Base-by-base conservation (phyloP, 2,888 invertebrate species). In the Nemurella pictetii region DNA sequence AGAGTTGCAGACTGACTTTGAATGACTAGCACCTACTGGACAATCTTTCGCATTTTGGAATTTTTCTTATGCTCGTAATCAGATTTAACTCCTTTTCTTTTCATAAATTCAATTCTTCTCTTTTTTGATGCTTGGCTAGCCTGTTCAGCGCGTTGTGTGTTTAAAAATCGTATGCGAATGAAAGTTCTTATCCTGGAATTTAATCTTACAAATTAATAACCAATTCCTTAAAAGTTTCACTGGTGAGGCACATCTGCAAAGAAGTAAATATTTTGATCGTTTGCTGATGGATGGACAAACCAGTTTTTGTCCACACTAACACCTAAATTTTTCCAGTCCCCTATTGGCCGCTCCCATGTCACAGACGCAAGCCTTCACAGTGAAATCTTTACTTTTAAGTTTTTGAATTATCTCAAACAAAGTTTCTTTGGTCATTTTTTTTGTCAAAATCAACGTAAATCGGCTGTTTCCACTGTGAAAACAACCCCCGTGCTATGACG, bases 371-470 rank as follows among this genome's bases (percentile, higher is more conserved):
- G 81, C 86, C 28, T 81, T 80, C 5, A 87, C 86, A 12, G n/a
- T n/a, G 26, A 75, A 83, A 7, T 84, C 85, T 9, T 74, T 78
- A 0, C 15, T 25, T 30, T 82, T 29, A n/a, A 86, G 74, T 29
- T 73, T 32, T 15, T 26, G 36, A 55, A 86, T 85, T 25, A 86
- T 83, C 72, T 84, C 26, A 55, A 30, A 30, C 29, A 87, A 55
- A 20, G 84, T 72, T 32, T 73, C 84, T 2, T 35, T 26, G 20
- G 84, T 84, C 84, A 87, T 84, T 25, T 25, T n/a, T 35, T 9
- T 12, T 72, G 80, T 87, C 86, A 84, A 86, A 87, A n/a, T 80
- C 85, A 32, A 80, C 86, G 72, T 84, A 87, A 25, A 87, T 73
- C 2, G 85, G 83, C 35, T 87, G 87, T 72, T 87, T 87, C 86